Percentiles rank a stretch among this genome's conserved stretches.
These are phyloP conservation scores for Calephelis nemesis DNA, from an alignment of 1,140 invertebrate species.

Conservation along the genomic window DNA sequence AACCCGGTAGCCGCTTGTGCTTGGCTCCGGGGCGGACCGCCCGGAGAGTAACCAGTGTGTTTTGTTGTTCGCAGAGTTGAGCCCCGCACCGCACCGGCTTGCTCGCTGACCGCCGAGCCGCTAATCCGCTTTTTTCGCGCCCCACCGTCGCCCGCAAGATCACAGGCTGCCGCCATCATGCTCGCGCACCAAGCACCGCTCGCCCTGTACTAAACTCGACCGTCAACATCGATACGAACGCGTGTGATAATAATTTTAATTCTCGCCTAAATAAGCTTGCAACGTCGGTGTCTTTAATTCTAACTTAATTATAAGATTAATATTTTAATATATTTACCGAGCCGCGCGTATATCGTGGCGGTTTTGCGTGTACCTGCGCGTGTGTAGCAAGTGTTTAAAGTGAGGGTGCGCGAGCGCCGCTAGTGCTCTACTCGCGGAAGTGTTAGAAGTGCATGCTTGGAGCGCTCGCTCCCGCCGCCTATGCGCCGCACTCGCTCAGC, in stretches of 20 bases:
- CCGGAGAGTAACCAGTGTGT: conserved; percentile 76
- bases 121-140: conserved; percentile 75
- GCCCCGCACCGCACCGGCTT: conserved; percentile 75
- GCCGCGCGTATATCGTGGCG: conserved; percentile 45
- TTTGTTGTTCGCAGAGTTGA: conserved; percentile 80
- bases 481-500: conserved; percentile 69
- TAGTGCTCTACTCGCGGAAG: conserved; percentile 38
- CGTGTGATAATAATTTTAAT: conserved; percentile 78
- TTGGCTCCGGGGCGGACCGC: conserved; percentile 63
- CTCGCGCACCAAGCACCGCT: conserved; percentile 73
- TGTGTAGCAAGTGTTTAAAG: conserved; percentile 40
- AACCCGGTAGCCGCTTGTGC: conserved; percentile 75
- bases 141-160: conserved; percentile 64
- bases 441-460: conserved; percentile 58
- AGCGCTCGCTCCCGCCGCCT: conserved; percentile 67
- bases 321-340: conserved; percentile 47
- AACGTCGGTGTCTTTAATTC: conserved; percentile 75
- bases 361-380: conserved; percentile 54
- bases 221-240: conserved; percentile 76
- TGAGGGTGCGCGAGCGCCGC: conserved; percentile 45
- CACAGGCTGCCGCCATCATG: conserved; percentile 69
- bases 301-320: conserved; percentile 72
- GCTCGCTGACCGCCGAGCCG: conserved; percentile 77
- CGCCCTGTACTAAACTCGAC: conserved; percentile 73
- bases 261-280: conserved; percentile 76